Evolutionary conservation across 2,113 vertebrate genomes (phyloP).

Genomic region (Sterna hirundo): DNA sequence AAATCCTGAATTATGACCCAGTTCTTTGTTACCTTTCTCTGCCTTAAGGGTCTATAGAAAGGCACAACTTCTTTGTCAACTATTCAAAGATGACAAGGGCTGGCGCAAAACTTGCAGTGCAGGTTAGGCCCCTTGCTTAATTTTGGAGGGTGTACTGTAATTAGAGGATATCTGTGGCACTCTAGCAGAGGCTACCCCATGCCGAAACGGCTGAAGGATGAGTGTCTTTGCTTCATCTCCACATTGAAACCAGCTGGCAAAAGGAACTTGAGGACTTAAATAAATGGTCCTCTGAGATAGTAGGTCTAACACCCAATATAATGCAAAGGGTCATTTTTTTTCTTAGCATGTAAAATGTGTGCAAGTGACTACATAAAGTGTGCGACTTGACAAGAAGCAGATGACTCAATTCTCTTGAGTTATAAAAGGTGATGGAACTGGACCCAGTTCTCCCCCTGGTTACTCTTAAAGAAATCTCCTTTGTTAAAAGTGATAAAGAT

Average conservation of each 20-base stretch:
- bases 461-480: neutral
- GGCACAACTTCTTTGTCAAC: neutral
- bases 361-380: neutral
- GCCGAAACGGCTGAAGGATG: neutral
- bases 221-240: neutral
- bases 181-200: neutral
- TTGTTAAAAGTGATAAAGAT: neutral
- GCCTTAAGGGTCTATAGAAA: neutral
- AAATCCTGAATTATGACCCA: neutral
- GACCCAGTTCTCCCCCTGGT: neutral
- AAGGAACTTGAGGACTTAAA: neutral
- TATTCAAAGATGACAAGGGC: neutral
- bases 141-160: neutral
- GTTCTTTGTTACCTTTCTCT: neutral
- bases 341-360: neutral
- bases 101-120: neutral
- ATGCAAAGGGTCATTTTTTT: neutral
- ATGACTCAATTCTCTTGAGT: neutral
- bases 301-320: neutral
- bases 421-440: neutral
- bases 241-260: neutral
- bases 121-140: neutral
- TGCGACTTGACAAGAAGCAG: neutral
- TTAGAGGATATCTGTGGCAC: neutral
- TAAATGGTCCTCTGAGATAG: neutral